A percentile compares a stretch with the other conserved stretches of the same genome.
Conservation (phyloP, 1,140 invertebrate species). For the Trinorchestia longiramus region DNA sequence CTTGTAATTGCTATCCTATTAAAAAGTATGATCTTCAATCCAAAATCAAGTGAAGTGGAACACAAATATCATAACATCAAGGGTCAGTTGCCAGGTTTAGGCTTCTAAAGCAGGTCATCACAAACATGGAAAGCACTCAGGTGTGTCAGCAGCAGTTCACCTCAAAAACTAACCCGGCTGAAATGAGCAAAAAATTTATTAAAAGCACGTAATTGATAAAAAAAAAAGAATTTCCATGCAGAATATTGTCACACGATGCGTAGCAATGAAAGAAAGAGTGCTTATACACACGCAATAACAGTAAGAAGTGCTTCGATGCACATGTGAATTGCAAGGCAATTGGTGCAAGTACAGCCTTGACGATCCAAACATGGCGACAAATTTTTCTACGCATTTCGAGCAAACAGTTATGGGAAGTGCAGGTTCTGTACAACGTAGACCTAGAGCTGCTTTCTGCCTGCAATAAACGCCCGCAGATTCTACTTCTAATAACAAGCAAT, state of each 20-base stretch:
- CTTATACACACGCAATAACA: background rate
- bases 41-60: background rate
- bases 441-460: background rate
- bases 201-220: too few species aligned
- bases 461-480: background rate
- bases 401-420: background rate
- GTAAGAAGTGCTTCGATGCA: background rate
- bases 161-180: background rate
- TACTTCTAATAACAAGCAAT: slow-evolving; percentile 13
- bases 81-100: background rate
- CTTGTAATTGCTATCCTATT: background rate
- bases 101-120: background rate
- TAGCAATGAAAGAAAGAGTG: background rate
- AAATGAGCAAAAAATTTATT: background rate
- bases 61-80: background rate
- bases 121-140: background rate
- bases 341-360: background rate
- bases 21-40: background rate
- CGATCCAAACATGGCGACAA: background rate
- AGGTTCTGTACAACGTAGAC: background rate
- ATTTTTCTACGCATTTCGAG: background rate
- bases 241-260: too few species aligned
- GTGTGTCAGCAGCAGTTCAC: background rate
- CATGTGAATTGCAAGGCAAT: background rate
- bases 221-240: too few species aligned